A percentile compares a stretch with the other conserved stretches of the same genome.
Evolutionary conservation across 2,888 invertebrate genomes (phyloP).

Genomic region (Celastrina argiolus): DNA sequence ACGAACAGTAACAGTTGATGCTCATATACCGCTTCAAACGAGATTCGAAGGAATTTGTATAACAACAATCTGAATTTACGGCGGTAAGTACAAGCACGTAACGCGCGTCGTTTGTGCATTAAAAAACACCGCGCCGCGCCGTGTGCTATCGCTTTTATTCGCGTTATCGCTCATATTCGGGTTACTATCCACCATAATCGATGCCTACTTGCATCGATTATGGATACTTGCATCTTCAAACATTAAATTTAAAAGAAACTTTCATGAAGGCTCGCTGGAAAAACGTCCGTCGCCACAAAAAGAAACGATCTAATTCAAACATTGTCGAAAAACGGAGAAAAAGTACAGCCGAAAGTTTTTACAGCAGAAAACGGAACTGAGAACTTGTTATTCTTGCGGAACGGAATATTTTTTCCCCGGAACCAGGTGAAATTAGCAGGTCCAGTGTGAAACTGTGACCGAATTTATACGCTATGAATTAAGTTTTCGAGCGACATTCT

Average conservation of each 20-base stretch:
- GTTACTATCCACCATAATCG: too few species aligned
- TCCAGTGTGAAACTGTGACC: slow-evolving; percentile 8
- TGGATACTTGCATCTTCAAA: background rate
- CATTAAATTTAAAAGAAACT: background rate
- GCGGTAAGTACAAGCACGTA: too few species aligned
- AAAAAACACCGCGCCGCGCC: too few species aligned
- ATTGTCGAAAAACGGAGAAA: slow-evolving; percentile 3
- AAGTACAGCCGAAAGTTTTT: slow-evolving; percentile 6
- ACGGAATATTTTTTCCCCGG: background rate
- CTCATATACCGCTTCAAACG: too few species aligned
- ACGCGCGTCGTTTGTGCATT: too few species aligned
- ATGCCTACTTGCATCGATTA: too few species aligned
- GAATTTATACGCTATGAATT: background rate
- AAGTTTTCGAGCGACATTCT: slow-evolving; percentile 9
- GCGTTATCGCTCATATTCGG: too few species aligned
- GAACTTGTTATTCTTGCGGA: slow-evolving; percentile 4
- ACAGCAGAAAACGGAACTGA: background rate
- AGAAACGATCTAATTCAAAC: slow-evolving; percentile 3
- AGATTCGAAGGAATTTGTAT: too few species aligned
- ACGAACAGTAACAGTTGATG: too few species aligned
- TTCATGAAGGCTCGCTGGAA: background rate
- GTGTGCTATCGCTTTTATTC: too few species aligned
- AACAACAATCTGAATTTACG: too few species aligned
- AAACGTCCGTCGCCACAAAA: background rate
- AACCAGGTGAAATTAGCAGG: background rate